These are phyloP conservation scores for Cercopithecus diana DNA, from an alignment of 2,797 vertebrate species.

Conservation along the genomic window DNA sequence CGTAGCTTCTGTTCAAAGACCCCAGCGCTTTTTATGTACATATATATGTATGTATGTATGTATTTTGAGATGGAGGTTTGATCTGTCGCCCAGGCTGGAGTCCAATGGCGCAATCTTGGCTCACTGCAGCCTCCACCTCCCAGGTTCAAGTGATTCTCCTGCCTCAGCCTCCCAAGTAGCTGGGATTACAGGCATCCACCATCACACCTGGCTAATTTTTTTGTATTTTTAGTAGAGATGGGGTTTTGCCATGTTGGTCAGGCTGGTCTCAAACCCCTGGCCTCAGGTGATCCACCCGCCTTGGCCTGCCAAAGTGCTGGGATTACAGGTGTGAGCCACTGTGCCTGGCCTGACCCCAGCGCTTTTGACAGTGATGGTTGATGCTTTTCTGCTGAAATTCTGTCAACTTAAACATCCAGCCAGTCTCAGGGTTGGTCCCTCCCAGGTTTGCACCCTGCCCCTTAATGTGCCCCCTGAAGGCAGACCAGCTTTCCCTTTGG, in stretches of 20 bases:
- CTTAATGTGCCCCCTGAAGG: neutral
- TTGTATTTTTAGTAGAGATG: neutral
- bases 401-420: neutral
- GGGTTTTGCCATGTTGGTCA: neutral
- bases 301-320: neutral
- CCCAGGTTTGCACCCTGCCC: neutral
- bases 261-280: neutral
- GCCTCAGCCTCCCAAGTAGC: neutral
- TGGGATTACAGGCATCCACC: neutral
- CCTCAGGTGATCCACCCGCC: neutral
- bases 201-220: neutral
- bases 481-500: neutral
- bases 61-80: neutral
- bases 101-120: neutral
- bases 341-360: neutral
- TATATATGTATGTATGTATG: neutral
- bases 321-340: neutral
- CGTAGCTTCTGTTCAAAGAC: neutral
- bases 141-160: neutral
- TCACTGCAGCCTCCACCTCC: neutral
- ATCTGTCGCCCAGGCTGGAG: neutral
- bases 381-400: slow-evolving; percentile 9
- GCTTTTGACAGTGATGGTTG: neutral
- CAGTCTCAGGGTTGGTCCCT: neutral
- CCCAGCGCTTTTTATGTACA: neutral